Conservation (phyloP, 1,140 invertebrate genomes). For the Chionoecetes opilio region DNA sequence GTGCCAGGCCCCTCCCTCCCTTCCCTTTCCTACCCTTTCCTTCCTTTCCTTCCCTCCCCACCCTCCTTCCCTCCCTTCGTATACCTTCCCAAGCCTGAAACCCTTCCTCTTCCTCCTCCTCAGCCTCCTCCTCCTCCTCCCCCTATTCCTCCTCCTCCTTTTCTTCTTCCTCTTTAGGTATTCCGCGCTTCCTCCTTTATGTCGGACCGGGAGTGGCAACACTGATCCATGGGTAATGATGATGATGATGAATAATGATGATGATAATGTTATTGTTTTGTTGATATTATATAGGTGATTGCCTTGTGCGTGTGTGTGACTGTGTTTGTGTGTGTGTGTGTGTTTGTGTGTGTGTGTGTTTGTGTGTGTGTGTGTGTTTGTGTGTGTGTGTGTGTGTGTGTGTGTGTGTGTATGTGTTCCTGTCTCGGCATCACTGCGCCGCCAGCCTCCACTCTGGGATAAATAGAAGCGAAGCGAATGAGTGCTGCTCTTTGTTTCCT, state of each 20-base stretch:
- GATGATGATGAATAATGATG: slow-evolving; percentile 14
- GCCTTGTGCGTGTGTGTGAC: not conserved
- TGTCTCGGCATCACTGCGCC: not conserved
- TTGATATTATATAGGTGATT: not conserved
- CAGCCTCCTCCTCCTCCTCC: not conserved
- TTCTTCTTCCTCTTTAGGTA: not conserved
- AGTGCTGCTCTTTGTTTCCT: slow-evolving; percentile 7
- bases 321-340: not conserved
- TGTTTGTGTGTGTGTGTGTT: slow-evolving; percentile 34
- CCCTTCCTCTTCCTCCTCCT: not conserved
- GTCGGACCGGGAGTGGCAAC: not conserved
- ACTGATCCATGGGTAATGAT: not conserved
- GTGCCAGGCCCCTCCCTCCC: not conserved
- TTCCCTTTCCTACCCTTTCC: not conserved
- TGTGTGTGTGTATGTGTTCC: not conserved
- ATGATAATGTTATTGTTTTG: not conserved
- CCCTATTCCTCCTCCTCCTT: not conserved
- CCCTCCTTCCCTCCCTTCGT: not conserved
- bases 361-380: not conserved
- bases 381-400: slow-evolving; percentile 53
- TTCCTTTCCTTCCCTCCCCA: not conserved
- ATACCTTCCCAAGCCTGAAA: not conserved
- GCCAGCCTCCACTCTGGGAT: not conserved
- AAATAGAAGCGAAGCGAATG: slow-evolving; percentile 28
- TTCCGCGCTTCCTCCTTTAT: too few species aligned